These are phyloP conservation scores for Nasonia vitripennis DNA, from an alignment of 1,140 invertebrate genomes.

Conservation along the genomic window DNA sequence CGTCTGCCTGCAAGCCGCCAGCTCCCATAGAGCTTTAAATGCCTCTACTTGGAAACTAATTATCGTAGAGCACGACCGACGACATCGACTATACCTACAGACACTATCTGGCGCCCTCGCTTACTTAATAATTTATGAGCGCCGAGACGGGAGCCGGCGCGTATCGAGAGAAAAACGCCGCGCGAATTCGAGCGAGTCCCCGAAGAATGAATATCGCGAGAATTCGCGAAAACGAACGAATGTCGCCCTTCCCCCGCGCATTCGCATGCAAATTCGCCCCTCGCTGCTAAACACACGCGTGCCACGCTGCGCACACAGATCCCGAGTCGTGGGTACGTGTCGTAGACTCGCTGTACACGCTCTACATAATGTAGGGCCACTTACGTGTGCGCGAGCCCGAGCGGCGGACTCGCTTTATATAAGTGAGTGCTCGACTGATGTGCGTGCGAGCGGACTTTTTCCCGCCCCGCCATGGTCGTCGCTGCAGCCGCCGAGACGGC, in stretches of 20 bases:
- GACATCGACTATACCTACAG: conserved; percentile 43
- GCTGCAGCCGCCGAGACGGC: too few relatives aligned
- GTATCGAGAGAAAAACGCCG: too few relatives aligned
- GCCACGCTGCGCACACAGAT: background rate
- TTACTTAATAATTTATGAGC: background rate
- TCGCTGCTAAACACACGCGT: background rate
- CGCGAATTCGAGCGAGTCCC: too few relatives aligned
- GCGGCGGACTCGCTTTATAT: background rate
- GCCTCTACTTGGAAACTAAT: conserved; percentile 60
- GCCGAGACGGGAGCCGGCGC: background rate
- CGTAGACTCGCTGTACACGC: background rate
- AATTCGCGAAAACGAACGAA: background rate
- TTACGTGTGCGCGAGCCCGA: background rate
- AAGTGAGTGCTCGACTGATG: background rate
- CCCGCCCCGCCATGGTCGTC: too few relatives aligned
- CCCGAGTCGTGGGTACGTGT: background rate
- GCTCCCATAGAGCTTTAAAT: conserved; percentile 50
- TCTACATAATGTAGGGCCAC: conserved; percentile 4
- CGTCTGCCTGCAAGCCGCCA: conserved; percentile 1
- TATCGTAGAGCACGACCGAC: conserved; percentile 54
- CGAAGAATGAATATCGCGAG: background rate
- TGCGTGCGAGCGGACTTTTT: too few relatives aligned
- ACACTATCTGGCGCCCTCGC: background rate
- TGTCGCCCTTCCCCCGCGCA: background rate
- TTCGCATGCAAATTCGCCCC: conserved; percentile 15